These are phyloP conservation scores for Miniopterus natalensis DNA, from an alignment of 2,113 vertebrate genomes.

Conservation along the genomic window DNA sequence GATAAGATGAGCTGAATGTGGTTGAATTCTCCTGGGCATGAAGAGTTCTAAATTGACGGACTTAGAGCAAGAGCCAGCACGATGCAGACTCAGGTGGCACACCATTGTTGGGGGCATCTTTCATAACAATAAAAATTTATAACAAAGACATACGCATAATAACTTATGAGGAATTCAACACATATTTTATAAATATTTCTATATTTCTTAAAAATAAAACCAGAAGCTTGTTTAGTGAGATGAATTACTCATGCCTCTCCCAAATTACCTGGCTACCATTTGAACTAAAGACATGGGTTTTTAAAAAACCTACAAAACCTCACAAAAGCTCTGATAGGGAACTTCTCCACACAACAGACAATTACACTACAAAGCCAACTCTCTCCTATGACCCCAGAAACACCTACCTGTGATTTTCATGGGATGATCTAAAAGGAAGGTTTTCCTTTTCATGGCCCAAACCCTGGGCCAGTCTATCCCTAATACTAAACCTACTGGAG, in stretches of 20 bases:
- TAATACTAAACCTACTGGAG: not conserved
- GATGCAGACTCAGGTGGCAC: not conserved
- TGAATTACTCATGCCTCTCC: not conserved
- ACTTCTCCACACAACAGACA: not conserved
- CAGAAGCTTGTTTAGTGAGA: not conserved
- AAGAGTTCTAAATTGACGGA: constrained; percentile 54
- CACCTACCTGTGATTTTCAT: not conserved
- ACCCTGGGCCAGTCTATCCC: not conserved
- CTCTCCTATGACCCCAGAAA: not conserved
- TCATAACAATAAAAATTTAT: not conserved
- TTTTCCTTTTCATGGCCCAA: not conserved
- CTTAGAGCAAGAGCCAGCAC: not conserved
- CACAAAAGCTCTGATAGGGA: not conserved
- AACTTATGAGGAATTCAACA: not conserved
- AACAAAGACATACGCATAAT: not conserved
- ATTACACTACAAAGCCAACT: constrained; percentile 27
- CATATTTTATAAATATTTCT: not conserved
- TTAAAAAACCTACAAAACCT: not conserved
- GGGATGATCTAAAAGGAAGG: not conserved
- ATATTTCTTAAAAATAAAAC: not conserved
- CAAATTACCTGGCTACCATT: not conserved
- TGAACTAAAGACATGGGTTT: not conserved
- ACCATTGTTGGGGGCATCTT: not conserved
- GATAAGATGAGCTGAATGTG: not conserved
- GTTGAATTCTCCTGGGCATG: not conserved